Percentiles rank a stretch among this genome's conserved stretches.
Conservation (phyloP, 2,888 invertebrate genomes). For the Andricus quercusramuli region DNA sequence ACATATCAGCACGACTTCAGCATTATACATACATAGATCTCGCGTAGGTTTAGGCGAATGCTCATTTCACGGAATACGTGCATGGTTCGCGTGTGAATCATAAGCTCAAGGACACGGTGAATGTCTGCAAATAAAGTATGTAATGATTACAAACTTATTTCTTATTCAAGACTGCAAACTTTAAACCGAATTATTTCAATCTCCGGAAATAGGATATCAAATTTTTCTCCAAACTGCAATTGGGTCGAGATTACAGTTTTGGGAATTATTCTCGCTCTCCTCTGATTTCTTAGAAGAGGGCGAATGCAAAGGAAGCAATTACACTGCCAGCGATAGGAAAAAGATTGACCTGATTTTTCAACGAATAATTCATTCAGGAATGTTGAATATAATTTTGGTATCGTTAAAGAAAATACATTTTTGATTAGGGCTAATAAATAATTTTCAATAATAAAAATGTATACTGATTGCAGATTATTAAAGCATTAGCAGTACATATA, state of each 20-base stretch:
- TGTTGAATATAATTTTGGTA: too few relatives aligned
- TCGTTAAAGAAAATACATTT: too few relatives aligned
- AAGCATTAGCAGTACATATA: too few relatives aligned
- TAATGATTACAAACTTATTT: neutral
- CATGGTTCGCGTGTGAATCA: slow-evolving; percentile 57
- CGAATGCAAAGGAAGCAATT: neutral
- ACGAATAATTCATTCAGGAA: neutral
- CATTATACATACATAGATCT: slow-evolving; percentile 31
- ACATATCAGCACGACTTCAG: slow-evolving; percentile 35
- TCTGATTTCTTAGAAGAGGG: neutral
- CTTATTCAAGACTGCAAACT: neutral
- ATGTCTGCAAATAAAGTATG: slow-evolving; percentile 18
- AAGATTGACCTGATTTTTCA: neutral
- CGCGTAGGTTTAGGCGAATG: slow-evolving; percentile 55
- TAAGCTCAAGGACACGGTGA: slow-evolving; percentile 50
- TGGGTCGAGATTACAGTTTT: neutral
- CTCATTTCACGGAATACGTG: slow-evolving; percentile 56
- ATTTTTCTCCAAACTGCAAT: neutral
- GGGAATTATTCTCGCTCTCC: neutral
- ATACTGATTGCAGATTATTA: too few relatives aligned
- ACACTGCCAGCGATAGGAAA: neutral
- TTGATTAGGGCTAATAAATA: too few relatives aligned
- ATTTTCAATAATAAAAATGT: too few relatives aligned
- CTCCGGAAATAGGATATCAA: neutral
- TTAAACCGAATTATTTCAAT: neutral